These are phyloP conservation scores for Drosophila nr. medialis DNA, from an alignment of 2,888 invertebrate genomes.

Conservation along the genomic window DNA sequence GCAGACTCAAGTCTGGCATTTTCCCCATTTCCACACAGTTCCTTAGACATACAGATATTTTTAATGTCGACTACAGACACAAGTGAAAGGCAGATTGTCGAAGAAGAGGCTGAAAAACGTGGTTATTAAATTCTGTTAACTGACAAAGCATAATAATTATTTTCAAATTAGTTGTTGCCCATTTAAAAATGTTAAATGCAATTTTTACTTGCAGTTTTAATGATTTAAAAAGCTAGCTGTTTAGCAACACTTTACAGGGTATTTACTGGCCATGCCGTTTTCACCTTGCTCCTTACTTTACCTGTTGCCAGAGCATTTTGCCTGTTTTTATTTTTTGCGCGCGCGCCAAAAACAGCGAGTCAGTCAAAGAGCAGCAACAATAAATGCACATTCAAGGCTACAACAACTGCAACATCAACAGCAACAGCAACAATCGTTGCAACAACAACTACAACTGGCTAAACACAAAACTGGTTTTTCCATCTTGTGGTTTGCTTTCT, in stretches of 20 bases:
- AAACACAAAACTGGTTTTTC: conserved; percentile 54
- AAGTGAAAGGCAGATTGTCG: conserved; percentile 3
- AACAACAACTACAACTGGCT: conserved; percentile 34
- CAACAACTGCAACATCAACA: conserved; percentile 41
- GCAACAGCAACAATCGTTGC: conserved; percentile 13
- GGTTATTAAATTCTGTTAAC: conserved; percentile 1
- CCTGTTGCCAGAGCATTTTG: conserved; percentile 15
- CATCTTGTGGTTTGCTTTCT: conserved; percentile 63
- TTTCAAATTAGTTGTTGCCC: not conserved
- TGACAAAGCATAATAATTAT: not conserved
- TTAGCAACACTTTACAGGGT: conserved; percentile 25
- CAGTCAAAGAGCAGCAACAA: conserved; percentile 56
- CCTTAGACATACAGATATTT: not conserved
- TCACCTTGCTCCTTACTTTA: conserved; percentile 11
- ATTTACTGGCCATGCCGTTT: conserved; percentile 18
- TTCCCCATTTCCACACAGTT: conserved; percentile 14
- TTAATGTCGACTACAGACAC: not conserved
- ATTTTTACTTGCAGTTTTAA: not conserved
- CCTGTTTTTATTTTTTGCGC: conserved; percentile 44
- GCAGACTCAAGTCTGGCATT: conserved; percentile 12
- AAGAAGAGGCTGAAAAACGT: not conserved
- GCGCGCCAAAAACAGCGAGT: conserved; percentile 71
- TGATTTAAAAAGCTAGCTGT: not conserved
- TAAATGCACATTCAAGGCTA: conserved; percentile 77
- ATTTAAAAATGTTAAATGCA: not conserved